Conservation (phyloP, 2,797 vertebrate species). For the Micropoecilia bifurca region DNA sequence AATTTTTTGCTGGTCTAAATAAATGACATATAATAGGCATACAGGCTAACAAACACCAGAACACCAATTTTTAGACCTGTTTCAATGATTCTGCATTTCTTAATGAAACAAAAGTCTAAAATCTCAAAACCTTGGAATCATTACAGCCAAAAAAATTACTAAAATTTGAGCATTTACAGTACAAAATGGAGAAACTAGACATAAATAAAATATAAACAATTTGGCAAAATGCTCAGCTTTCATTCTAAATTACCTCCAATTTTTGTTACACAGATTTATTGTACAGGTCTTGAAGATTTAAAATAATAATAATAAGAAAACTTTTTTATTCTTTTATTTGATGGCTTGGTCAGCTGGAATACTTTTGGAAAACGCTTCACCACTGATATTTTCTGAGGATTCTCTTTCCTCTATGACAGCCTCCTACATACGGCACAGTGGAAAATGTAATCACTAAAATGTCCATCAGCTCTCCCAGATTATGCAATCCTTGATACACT, state of each 20-base stretch:
- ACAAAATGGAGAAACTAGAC: not conserved
- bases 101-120: not conserved
- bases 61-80: not conserved
- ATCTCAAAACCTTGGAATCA: not conserved
- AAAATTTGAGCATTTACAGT: not conserved
- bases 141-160: not conserved
- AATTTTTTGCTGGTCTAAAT: not conserved
- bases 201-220: not conserved
- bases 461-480: slow-evolving; percentile 17
- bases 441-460: slow-evolving; percentile 10
- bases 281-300: not conserved
- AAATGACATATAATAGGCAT: not conserved
- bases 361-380: not conserved
- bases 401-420: not conserved
- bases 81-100: not conserved
- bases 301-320: not conserved
- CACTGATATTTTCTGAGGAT: not conserved
- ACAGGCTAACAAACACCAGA: not conserved
- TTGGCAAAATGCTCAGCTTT: not conserved
- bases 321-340: not conserved
- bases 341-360: not conserved
- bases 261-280: not conserved
- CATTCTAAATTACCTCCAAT: not conserved
- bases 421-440: not conserved
- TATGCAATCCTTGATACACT: slow-evolving; percentile 34